Evolutionary conservation across 1,140 invertebrate species (phyloP).

Genomic region (Ptiloglossa arizonensis): DNA sequence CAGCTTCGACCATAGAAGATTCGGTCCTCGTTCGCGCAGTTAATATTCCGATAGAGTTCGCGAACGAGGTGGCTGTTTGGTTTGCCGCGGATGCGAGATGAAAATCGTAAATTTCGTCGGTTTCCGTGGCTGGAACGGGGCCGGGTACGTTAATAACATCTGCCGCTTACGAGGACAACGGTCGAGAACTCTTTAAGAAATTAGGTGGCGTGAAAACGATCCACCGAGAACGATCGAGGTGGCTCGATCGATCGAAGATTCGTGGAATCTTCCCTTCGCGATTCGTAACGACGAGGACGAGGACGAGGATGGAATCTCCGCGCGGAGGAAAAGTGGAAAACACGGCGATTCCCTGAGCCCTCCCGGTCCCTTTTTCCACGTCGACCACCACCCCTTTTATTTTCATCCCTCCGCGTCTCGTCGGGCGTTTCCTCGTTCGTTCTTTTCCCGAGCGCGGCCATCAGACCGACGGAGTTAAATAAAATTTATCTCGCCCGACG

Average conservation of each 20-base stretch:
- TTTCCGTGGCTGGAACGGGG: slow-evolving; percentile 10
- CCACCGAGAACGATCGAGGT: slow-evolving; percentile 5
- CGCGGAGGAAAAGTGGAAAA: slow-evolving; percentile 39
- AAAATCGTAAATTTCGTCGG: slow-evolving; percentile 40
- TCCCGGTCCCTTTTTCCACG: no score
- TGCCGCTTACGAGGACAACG: slow-evolving; percentile 40
- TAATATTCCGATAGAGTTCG: slow-evolving; percentile 36
- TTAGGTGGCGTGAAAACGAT: no score
- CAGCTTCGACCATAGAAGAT: no score
- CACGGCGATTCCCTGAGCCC: slow-evolving; percentile 27
- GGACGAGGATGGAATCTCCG: slow-evolving; percentile 40
- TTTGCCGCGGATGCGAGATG: slow-evolving; percentile 47
- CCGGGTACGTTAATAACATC: slow-evolving; percentile 44
- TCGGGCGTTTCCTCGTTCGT: not conserved
- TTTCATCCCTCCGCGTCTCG: not conserved
- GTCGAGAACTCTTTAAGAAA: no score
- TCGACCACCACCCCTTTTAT: no score
- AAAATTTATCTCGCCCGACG: slow-evolving; percentile 70
- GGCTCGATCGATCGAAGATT: no score
- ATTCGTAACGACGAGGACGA: slow-evolving; percentile 54
- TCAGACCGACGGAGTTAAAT: slow-evolving; percentile 63
- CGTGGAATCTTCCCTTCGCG: not conserved
- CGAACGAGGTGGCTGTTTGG: slow-evolving; percentile 18
- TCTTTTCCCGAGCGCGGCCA: slow-evolving; percentile 26
- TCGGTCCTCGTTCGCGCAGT: slow-evolving; percentile 24